phyloP scores from a whole-genome alignment of 2,888 invertebrate genomes.

The Epinotia nisella region DNA sequence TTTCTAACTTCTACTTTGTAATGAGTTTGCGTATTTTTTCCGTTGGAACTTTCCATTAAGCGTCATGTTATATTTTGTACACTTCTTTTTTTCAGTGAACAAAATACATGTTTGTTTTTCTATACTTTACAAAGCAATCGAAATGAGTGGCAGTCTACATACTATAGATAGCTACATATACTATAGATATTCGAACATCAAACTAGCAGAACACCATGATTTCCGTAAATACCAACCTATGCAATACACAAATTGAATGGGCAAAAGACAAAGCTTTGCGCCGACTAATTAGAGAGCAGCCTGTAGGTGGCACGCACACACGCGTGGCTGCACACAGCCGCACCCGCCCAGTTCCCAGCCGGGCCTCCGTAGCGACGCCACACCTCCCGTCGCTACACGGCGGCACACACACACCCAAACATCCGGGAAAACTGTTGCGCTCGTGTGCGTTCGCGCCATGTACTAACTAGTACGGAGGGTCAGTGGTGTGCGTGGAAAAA shows the following conservation, averaged over 20 bases:
- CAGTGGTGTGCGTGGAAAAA: slow-evolving; percentile 71
- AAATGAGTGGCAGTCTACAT: not conserved
- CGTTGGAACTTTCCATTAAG: not conserved
- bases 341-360: slow-evolving; percentile 57
- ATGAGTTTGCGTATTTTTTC: not conserved
- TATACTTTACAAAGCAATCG: too few relatives aligned
- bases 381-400: slow-evolving; percentile 75
- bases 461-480: slow-evolving; percentile 48
- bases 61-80: too few relatives aligned
- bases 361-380: slow-evolving; percentile 57
- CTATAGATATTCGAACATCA: not conserved
- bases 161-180: not conserved
- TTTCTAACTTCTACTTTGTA: too few relatives aligned
- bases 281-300: slow-evolving; percentile 32
- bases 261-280: slow-evolving; percentile 24
- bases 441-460: slow-evolving; percentile 60
- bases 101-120: too few relatives aligned
- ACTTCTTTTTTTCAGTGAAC: too few relatives aligned
- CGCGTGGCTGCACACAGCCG: slow-evolving; percentile 44
- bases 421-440: slow-evolving; percentile 58
- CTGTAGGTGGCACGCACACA: slow-evolving; percentile 50
- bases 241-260: slow-evolving; percentile 7
- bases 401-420: slow-evolving; percentile 69
- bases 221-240: not conserved
- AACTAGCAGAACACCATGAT: not conserved